Evolutionary conservation across 2,888 invertebrate species (phyloP), one percentile per base, ranked within the genome.

Genomic region (Caenorhabditis japonica): DNA sequence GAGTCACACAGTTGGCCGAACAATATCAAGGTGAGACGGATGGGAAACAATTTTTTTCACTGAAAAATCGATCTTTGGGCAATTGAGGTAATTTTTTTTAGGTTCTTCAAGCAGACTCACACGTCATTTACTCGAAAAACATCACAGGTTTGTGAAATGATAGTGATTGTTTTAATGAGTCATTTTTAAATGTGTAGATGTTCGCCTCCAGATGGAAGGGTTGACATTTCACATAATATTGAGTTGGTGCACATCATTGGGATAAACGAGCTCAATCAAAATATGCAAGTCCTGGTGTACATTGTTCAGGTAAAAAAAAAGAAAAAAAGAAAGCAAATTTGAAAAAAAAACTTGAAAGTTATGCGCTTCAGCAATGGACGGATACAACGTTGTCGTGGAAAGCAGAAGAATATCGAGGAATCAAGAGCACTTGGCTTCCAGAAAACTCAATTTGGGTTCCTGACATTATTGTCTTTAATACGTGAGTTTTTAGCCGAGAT

Each of bases 391-490:
- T 94, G 49, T 90, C 92, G 77, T 94, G 94, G 94, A 93, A 94
- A 87, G 90, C 91, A 3, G 92, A 92, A n/a, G 93, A 94, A 71
- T 94, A 92, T 85, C 92, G 92, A 10, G 93, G 93, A 12, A 92
- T 94, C 76, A 91, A 90, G 81, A 93, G 93, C 34, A 92, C 94
- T 59, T 91, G 94, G 86, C 91, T 94, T 85, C 94, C 94, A 0
- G 93, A 91, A 88, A 91, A 92, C 81, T 90, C 92, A 69, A 93
- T 94, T 19, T 94, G 94, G 94, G 91, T 92, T 81, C 94, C 94
- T 0, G 94, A 94, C 88, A 92, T 93, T 56, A 93, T 94, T 82
- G 91, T 94, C 5, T 94, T 94, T 88, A 94, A 94, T 90, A 94
- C 94, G 94, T 94, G 88, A 91, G 92, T 69, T 15, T 12, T n/a